Conservation (phyloP, 2,113 vertebrate species). For the Dromas ardeola region DNA sequence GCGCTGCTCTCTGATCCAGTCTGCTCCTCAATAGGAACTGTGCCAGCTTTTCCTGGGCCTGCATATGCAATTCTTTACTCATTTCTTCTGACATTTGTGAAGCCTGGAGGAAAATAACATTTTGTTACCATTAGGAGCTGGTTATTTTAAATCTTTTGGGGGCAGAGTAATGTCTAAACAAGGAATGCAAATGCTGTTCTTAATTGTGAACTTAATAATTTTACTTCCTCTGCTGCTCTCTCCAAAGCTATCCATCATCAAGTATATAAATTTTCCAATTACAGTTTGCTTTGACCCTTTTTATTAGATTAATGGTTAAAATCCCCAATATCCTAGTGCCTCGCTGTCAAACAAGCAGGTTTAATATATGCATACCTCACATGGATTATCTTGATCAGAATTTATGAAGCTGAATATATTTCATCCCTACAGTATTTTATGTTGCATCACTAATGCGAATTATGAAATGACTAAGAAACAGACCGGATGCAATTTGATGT, state of each 20-base stretch:
- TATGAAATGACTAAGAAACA: slow-evolving; percentile 62
- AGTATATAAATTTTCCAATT: slow-evolving; percentile 25
- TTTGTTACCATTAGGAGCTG: slow-evolving; percentile 9
- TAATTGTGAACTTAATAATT: slow-evolving; percentile 31
- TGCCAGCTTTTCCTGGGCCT: slow-evolving; percentile 79
- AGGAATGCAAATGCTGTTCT: slow-evolving; percentile 16
- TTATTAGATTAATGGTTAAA: slow-evolving; percentile 43
- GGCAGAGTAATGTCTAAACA: slow-evolving; percentile 3
- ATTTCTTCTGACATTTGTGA: slow-evolving; percentile 76
- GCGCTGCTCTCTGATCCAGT: slow-evolving; percentile 67
- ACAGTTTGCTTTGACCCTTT: slow-evolving; percentile 22
- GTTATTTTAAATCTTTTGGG: slow-evolving; percentile 25
- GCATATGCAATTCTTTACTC: slow-evolving; percentile 79
- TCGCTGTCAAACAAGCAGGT: not conserved
- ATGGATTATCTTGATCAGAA: not conserved
- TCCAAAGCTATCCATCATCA: not conserved
- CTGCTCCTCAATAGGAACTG: slow-evolving; percentile 78
- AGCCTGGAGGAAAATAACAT: slow-evolving; percentile 65
- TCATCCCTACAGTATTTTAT: slow-evolving; percentile 8
- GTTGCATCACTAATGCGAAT: slow-evolving; percentile 39
- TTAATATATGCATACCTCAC: not conserved
- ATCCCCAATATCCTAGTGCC: not conserved
- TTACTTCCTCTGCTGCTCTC: slow-evolving; percentile 17
- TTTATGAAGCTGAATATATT: slow-evolving; percentile 21
- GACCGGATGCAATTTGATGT: slow-evolving; percentile 82